Percentiles rank a stretch among this genome's conserved stretches.
phyloP scores from a whole-genome alignment of 2,797 vertebrate species.

The Spatula clypeata region DNA sequence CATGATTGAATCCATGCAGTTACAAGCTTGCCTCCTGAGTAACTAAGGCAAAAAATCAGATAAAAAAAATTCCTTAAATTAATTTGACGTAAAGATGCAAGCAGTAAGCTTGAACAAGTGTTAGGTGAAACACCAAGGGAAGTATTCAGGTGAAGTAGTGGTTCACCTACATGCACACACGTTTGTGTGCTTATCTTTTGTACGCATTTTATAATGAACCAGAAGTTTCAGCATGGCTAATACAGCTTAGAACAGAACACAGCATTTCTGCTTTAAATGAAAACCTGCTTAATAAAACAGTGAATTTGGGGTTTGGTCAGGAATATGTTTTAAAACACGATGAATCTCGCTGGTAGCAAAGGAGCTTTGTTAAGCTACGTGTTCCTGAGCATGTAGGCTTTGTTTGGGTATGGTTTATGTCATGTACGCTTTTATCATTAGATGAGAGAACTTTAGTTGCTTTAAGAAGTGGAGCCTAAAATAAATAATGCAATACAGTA shows the following conservation, averaged over 20 bases:
- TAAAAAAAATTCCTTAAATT: not conserved
- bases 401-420: not conserved
- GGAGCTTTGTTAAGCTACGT: not conserved
- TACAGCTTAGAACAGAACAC: not conserved
- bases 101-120: not conserved
- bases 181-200: not conserved
- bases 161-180: not conserved
- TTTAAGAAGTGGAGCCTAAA: not conserved
- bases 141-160: not conserved
- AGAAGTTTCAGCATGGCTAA: not conserved
- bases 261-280: not conserved
- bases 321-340: not conserved
- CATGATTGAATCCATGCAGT: not conserved
- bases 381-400: not conserved
- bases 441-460: not conserved
- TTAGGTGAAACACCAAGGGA: not conserved
- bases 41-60: conserved; percentile 29
- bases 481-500: not conserved
- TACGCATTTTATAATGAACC: not conserved
- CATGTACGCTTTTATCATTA: not conserved
- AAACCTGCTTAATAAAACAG: not conserved
- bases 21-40: not conserved
- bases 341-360: not conserved
- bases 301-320: not conserved
- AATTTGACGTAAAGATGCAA: not conserved